Percentiles rank a stretch among this genome's conserved stretches.
phyloP scores from a whole-genome alignment of 2,797 vertebrate genomes.

The Lophotriccus pileatus region DNA sequence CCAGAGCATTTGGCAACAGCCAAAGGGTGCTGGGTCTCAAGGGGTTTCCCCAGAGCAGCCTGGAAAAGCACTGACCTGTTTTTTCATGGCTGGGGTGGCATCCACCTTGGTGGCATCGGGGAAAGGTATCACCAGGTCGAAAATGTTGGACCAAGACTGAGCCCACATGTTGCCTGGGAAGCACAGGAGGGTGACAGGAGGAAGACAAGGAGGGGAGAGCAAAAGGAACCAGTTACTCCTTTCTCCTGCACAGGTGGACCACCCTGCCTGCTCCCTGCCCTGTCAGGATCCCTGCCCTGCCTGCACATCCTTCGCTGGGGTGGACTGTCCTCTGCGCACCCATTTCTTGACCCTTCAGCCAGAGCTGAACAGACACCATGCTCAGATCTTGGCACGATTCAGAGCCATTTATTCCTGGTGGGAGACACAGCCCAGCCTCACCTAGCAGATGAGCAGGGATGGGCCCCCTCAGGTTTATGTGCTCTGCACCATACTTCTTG shows the following conservation, averaged over 20 bases:
- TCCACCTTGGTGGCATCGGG: conserved; percentile 88
- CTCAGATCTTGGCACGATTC: not conserved
- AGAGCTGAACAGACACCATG: not conserved
- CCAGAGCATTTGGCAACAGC: not conserved
- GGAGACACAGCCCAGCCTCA: conserved; percentile 54
- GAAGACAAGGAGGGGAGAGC: not conserved
- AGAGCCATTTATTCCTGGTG: not conserved
- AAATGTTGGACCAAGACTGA: conserved; percentile 95
- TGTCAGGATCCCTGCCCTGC: not conserved
- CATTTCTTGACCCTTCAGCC: not conserved
- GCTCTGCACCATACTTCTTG: conserved; percentile 83
- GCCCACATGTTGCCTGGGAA: conserved; percentile 98
- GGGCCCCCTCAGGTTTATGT: conserved; percentile 88
- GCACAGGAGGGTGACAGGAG: not conserved
- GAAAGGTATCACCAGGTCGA: conserved; percentile 86
- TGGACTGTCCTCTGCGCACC: not conserved
- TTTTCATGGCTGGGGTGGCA: conserved; percentile 91
- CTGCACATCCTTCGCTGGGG: not conserved
- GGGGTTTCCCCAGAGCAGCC: not conserved
- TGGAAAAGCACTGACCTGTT: conserved; percentile 75
- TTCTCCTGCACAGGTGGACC: not conserved
- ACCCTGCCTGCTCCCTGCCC: not conserved
- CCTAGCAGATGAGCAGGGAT: conserved; percentile 96
- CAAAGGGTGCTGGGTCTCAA: not conserved
- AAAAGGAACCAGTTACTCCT: not conserved